Base-by-base conservation (phyloP, 1,140 invertebrate species). In the Drosophila lini region DNA sequence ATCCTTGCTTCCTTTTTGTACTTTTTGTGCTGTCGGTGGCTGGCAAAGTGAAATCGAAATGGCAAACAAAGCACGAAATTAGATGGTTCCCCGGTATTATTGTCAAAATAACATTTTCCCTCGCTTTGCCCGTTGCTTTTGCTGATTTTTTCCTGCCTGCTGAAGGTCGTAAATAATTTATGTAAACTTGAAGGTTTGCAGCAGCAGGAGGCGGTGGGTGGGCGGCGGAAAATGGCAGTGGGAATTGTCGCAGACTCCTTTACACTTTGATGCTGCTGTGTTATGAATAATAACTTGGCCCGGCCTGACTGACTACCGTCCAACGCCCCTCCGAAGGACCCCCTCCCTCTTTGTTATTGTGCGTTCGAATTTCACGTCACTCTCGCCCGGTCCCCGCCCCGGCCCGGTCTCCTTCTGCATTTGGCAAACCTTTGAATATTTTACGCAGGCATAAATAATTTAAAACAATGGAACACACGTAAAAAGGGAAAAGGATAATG, bases 391-490 rank as follows among this genome's bases (percentile, higher is more conserved):
- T 32, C 28, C 42, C 42, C 67, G 13, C 31, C n/a, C 48, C 10
- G 1, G 10, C 47, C 41, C 28, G 36, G 16, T 32, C 22, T 31
- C 31, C 56, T 76, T 52, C 53, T 78, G 76, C 76, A 73, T 78
- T 78, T 78, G 76, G 68, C 64, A 62, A 71, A 65, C 80, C 84
- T 88, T 88, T 88, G 84, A 88, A 88, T 88, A 88, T 88, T 88
- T 88, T 89, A 89, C 80, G 74, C 84, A 89, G 81, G 84, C 84
- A 88, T 88, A 88, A 88, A 88, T 88, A 88, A 88, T 88, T 89
- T 88, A 88, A 88, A 89, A 89, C 84, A 88, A 88, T 88, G 84
- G 74, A 81, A 83, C 84, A 89, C 84, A 89, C 84, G 84, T 89
- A 82, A 67, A 78, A 81, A 75, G 47, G 58, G 52, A 81, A 82